Base-by-base conservation (phyloP, 2,888 invertebrate genomes). In the Eustalomyia histrio region DNA sequence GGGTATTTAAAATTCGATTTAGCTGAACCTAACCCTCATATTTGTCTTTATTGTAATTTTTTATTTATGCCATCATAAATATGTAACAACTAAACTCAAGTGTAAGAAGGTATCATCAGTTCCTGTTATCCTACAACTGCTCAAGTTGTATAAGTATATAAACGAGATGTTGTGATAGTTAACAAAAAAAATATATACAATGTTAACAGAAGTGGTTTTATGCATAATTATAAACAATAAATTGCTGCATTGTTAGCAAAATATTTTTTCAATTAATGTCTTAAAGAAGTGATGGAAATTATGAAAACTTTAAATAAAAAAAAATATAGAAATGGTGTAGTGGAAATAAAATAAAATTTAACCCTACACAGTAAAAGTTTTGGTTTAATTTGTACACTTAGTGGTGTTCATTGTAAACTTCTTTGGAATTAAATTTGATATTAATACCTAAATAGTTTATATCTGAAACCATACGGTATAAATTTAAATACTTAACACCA, bases 31-130 rank as follows among this genome's bases (percentile, higher is more conserved):
- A 12, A 39, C 6, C 39, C 39, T 39, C 2, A 12, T 39, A 5
- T 39, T 12, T 1, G n/a, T 60, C 8, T 60, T 29, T 16, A 5
- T n/a, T 33, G 33, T 17, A 43, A 43, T 21, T 29, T n/a, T 47
- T n/a, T 24, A 63, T 60, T 60, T 39, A 60, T 60, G 60, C 47
- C 61, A 24, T 63, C 43, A 63, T 63, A 63, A 63, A 63, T 63
- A n/a, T n/a, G n/a, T n/a, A 63, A 63, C 24, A 63, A 24, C 24
- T 47, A 63, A 63, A 63, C 18, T 47, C 16, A n/a, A 24, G 61
- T 18, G 18, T 18, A 18, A 39, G 14, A 39, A 12, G 21, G 6
- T 6, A 47, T 47, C 6, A 14, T 12, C n/a, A 47, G n/a, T 47
- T 47, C 6, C 43, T 39, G 43, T 47, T n/a, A 47, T 47, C n/a